These are phyloP conservation scores for Nephrotoma guestfalica DNA, from an alignment of 2,888 invertebrate genomes.

Conservation along the genomic window DNA sequence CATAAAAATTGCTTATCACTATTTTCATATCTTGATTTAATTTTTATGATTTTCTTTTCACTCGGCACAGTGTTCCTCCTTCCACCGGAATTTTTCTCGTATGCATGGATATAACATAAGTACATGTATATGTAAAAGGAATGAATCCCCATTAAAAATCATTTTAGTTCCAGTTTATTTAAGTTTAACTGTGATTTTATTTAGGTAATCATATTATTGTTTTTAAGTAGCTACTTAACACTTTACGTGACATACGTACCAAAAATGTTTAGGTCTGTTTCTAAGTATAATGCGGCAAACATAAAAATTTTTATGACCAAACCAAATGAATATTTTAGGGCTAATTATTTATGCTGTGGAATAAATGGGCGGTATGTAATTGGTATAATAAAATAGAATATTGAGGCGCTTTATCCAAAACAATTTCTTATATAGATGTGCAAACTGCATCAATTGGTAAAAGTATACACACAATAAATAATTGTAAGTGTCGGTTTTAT, in stretches of 20 bases:
- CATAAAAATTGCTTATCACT: background rate
- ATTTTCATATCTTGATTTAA: background rate
- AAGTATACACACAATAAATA: background rate
- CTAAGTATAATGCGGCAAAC: background rate
- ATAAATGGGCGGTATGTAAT: background rate
- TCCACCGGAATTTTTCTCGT: background rate
- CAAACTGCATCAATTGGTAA: background rate
- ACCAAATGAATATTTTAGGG: background rate
- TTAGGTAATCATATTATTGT: background rate
- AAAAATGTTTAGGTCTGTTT: background rate
- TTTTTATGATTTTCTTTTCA: background rate
- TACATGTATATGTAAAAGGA: background rate
- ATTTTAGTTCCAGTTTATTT: background rate
- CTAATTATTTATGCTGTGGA: background rate
- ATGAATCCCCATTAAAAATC: background rate
- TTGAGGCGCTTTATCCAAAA: background rate
- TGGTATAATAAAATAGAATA: background rate
- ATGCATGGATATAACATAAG: background rate
- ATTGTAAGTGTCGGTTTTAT: background rate
- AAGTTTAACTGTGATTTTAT: background rate
- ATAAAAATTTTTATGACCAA: background rate
- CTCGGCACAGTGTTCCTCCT: background rate
- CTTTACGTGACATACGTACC: background rate
- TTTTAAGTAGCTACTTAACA: background rate
- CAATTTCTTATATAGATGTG: background rate